Evolutionary conservation across 2,113 vertebrate genomes (phyloP), one percentile per base, ranked within the genome.

Genomic region (Microcebus ravelobensis): DNA sequence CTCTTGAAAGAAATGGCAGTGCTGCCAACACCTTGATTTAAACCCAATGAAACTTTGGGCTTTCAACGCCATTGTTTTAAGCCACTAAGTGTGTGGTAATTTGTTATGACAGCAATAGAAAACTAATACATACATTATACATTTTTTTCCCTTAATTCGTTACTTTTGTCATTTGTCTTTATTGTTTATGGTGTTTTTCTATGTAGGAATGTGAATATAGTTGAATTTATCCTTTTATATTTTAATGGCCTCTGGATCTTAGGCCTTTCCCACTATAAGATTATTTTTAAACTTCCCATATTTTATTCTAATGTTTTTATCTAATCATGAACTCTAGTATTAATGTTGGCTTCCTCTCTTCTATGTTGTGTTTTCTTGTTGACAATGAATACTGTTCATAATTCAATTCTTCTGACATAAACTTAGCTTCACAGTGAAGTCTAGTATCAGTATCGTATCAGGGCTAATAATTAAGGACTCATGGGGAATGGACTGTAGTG

Each of bases 181-280:
- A 57, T 74, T 29, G 14, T 74, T 84, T 52, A 9, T 91, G 18
- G 39, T 94, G 25, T 29, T 91, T 95, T 91, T 87, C 52, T 77
- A 1, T 74, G 34, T 45, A 76, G 7, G 29, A 67, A 50, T 83
- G 55, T 80, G 18, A 81, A 6, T 87, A 45, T 85, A 65, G 10
- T 85, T 48, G 23, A 88, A 25, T 81, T 85, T 91, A 71, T 65
- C 39, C 11, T 39, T 52, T 23, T 39, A 18, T 45, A 39, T 85
- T 96, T 91, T 59, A 48, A 34, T 91, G 71, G n/a, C 52, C 15
- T 94, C 21, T 68, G 25, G 31, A 82, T 82, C 48, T 92, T 88
- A 73, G 71, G 36, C 25, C 15, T 85, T 91, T 48, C 27, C 48
- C 39, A 50, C 15, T 73, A 4, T 68, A 83, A 82, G 18, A 59